Percentiles rank a stretch among this genome's conserved stretches.
Evolutionary conservation across 2,113 vertebrate species (phyloP).

Genomic region (Petaurus breviceps): DNA sequence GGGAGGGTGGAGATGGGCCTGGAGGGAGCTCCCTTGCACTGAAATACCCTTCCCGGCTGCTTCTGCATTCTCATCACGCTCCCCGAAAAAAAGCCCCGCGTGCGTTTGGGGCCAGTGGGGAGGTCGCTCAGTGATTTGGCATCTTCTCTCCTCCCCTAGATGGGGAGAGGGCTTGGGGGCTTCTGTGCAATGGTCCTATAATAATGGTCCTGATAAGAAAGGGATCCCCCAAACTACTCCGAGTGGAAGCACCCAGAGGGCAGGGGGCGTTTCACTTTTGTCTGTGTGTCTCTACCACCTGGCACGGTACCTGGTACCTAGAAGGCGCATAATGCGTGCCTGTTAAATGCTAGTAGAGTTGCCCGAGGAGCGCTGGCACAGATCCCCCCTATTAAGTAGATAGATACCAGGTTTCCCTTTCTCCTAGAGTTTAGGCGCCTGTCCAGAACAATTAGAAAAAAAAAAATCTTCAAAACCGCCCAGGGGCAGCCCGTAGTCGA

Average conservation of each 20-base stretch:
- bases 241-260: neutral
- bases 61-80: neutral
- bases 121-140: neutral
- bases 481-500: neutral
- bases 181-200: neutral
- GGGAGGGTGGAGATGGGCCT: neutral
- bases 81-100: neutral
- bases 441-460: neutral
- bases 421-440: neutral
- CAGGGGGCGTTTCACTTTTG: neutral
- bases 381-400: neutral
- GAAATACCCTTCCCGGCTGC: neutral
- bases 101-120: neutral
- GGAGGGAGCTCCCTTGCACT: constrained; percentile 14
- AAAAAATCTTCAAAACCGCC: neutral
- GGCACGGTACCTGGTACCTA: neutral
- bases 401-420: neutral
- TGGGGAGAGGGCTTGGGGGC: neutral
- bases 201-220: neutral
- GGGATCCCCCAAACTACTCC: neutral
- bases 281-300: neutral
- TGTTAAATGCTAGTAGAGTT: neutral
- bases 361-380: neutral
- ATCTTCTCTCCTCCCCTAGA: neutral
- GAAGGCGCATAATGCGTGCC: neutral